Conservation (phyloP, 2,113 vertebrate species). For the Erpornis zantholeuca region DNA sequence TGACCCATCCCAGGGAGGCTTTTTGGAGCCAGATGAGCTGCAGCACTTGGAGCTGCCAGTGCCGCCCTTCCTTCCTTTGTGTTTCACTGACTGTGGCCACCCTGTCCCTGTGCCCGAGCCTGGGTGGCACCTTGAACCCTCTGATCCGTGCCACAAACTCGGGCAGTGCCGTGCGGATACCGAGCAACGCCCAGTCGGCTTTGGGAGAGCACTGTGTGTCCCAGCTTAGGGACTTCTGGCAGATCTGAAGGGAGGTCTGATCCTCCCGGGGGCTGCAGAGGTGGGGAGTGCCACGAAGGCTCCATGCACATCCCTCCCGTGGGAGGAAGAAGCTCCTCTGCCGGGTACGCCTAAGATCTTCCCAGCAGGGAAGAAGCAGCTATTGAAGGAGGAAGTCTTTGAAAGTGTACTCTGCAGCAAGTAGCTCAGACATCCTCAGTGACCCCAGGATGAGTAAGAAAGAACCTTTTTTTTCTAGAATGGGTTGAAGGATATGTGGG, state of each 20-base stretch:
- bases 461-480: background rate
- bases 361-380: background rate
- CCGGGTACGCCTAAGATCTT: background rate
- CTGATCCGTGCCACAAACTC: background rate
- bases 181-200: fast-evolving
- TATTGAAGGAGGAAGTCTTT: slow-evolving; percentile 33
- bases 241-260: background rate
- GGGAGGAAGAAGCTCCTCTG: slow-evolving; percentile 33
- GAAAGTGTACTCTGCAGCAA: background rate
- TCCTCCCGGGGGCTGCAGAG: background rate
- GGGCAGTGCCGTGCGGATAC: fast-evolving
- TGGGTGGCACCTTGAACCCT: background rate
- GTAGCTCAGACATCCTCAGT: background rate
- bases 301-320: background rate
- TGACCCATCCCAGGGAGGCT: background rate
- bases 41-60: background rate
- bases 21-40: background rate
- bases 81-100: background rate
- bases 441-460: background rate
- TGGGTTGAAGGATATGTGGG: background rate
- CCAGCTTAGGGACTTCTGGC: background rate
- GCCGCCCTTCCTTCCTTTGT: slow-evolving; percentile 37
- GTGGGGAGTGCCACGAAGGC: background rate
- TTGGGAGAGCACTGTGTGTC: background rate
- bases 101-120: background rate